Percentiles rank a stretch among this genome's conserved stretches.
These are phyloP conservation scores for Nannobrachium achirus DNA, from an alignment of 2,113 vertebrate species.

Conservation along the genomic window DNA sequence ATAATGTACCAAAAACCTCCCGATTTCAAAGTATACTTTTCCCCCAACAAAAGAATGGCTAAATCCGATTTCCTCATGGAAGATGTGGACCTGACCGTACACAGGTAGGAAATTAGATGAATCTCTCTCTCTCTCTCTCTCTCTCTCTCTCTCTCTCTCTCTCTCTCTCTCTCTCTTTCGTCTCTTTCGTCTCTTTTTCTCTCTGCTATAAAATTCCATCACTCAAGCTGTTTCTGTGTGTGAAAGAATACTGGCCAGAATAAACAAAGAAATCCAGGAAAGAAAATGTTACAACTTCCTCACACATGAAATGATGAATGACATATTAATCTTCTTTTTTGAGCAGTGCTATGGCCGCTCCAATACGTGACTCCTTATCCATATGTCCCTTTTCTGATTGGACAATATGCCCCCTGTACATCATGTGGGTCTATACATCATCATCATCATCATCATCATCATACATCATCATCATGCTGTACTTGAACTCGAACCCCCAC, in stretches of 20 bases:
- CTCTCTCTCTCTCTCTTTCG: conserved; percentile 9
- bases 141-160: conserved; percentile 14
- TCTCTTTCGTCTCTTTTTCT: conserved; percentile 8
- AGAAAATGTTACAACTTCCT: neutral
- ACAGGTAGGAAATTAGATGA: conserved; percentile 63
- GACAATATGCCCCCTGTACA: too few relatives aligned
- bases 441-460: too few relatives aligned
- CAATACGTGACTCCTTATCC: too few relatives aligned
- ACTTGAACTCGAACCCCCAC: too few relatives aligned
- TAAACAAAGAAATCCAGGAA: neutral
- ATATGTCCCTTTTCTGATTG: too few relatives aligned
- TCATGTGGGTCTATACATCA: too few relatives aligned
- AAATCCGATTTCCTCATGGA: conserved; percentile 14
- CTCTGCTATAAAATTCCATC: too few relatives aligned
- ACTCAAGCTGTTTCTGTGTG: too few relatives aligned
- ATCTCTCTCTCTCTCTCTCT: conserved; percentile 40
- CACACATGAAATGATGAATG: neutral
- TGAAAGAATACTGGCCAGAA: neutral
- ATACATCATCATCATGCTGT: too few relatives aligned
- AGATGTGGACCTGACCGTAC: conserved; percentile 47
- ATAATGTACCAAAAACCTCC: conserved; percentile 51
- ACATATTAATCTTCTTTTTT: too few relatives aligned
- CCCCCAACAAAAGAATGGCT: conserved; percentile 29
- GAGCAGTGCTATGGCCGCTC: too few relatives aligned
- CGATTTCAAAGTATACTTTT: conserved; percentile 46